Conservation (phyloP, 2,797 vertebrate genomes). For the Somateria mollissima region DNA sequence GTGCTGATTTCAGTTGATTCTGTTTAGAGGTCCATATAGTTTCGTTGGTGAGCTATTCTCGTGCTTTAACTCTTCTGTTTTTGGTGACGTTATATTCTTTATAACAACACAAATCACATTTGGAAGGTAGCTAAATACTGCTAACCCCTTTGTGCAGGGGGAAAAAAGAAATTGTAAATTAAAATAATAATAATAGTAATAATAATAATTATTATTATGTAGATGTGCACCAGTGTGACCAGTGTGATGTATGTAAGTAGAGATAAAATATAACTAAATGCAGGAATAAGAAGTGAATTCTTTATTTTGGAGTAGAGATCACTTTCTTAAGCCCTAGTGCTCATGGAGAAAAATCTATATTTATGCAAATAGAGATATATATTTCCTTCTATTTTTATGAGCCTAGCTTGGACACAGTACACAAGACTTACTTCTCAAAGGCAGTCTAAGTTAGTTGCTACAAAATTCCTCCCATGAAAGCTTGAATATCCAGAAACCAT, state of each 20-base stretch:
- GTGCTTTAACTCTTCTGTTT: constrained; percentile 20
- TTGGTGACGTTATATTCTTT: constrained; percentile 4
- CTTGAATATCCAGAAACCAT: background rate
- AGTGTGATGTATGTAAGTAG: background rate
- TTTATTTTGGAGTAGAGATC: background rate
- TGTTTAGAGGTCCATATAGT: constrained; percentile 70
- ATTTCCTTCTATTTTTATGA: background rate
- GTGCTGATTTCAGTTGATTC: constrained; percentile 72
- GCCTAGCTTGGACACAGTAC: background rate
- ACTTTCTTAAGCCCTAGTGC: background rate
- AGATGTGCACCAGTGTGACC: background rate
- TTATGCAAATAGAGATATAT: background rate
- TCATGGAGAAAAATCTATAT: background rate
- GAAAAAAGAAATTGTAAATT: background rate
- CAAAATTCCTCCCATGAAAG: background rate
- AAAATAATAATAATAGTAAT: background rate
- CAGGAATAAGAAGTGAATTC: background rate
- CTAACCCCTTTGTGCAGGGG: background rate
- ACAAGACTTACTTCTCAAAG: background rate
- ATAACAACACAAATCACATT: background rate
- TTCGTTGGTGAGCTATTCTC: constrained; percentile 39
- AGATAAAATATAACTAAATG: background rate
- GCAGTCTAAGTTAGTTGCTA: background rate
- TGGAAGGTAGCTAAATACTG: background rate
- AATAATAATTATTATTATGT: too few relatives aligned